Percentiles rank a stretch among this genome's conserved stretches.
phyloP scores from a whole-genome alignment of 2,113 vertebrate species.

The Phalacrocorax carbo region DNA sequence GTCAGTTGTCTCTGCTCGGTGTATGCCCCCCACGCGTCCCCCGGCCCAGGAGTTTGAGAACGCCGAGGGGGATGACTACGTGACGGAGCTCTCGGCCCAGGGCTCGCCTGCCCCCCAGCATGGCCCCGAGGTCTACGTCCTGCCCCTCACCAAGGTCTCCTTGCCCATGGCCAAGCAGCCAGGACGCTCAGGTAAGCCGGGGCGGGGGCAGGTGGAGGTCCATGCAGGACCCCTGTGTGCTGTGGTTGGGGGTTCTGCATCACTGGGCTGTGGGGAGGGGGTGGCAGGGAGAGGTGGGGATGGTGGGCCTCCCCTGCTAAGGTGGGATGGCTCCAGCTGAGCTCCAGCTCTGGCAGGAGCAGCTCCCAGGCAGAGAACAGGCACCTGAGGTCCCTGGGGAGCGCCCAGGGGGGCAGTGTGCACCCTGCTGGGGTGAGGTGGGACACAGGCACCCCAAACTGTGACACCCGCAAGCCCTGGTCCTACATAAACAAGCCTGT shows the following conservation, averaged over 20 bases:
- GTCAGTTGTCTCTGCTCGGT: background rate
- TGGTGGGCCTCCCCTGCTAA: background rate
- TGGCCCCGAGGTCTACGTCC: constrained; percentile 90
- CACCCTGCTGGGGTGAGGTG: rapidly evolving
- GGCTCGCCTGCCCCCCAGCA: constrained; percentile 82
- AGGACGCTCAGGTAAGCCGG: constrained; percentile 83
- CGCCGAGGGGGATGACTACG: constrained; percentile 85
- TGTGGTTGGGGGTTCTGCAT: rapidly evolving
- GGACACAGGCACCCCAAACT: rapidly evolving
- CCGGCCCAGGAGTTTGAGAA: constrained; percentile 89
- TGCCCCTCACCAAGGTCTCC: constrained; percentile 91
- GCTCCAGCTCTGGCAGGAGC: background rate
- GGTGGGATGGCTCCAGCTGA: background rate
- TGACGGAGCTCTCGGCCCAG: constrained; percentile 81
- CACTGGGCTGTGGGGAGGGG: rapidly evolving
- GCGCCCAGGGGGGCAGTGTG: rapidly evolving
- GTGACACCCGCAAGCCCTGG: rapidly evolving
- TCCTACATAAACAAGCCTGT: background rate
- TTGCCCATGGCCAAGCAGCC: constrained; percentile 91
- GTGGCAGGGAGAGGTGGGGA: rapidly evolving
- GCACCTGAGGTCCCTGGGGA: background rate
- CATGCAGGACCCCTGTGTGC: rapidly evolving
- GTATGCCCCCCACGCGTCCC: background rate
- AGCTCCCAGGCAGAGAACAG: background rate
- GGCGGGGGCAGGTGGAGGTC: rapidly evolving